These are phyloP conservation scores for Salminus brasiliensis DNA, from an alignment of 2,113 vertebrate genomes.

Conservation along the genomic window DNA sequence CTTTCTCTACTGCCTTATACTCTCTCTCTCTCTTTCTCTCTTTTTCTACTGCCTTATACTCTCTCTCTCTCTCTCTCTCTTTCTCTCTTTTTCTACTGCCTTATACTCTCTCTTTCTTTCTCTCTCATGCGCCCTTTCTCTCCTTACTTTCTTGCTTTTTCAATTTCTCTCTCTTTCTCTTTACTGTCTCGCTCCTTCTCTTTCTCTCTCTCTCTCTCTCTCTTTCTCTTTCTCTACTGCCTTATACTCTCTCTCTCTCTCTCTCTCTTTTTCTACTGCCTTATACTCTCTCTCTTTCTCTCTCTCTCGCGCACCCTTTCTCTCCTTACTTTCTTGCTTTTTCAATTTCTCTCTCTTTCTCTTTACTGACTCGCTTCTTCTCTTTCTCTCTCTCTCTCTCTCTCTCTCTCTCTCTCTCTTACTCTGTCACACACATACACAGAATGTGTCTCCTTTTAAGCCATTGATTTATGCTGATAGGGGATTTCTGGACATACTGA, in stretches of 20 bases:
- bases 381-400: too few species aligned
- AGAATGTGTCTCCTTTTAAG: conserved; percentile 13
- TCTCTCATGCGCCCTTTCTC: not conserved
- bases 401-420: not conserved
- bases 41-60: not conserved
- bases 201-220: not conserved
- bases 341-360: not conserved
- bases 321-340: too few species aligned
- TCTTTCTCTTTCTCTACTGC: not conserved
- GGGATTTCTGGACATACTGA: not conserved
- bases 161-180: not conserved
- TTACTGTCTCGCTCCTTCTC: not conserved
- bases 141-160: not conserved
- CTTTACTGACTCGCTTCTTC: not conserved
- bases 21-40: not conserved
- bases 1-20: not conserved
- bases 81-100: too few species aligned
- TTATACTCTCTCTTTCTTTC: not conserved
- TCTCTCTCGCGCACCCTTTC: not conserved
- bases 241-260: not conserved
- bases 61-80: not conserved
- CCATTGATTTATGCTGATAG: conserved; percentile 2
- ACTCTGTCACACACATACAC: not conserved
- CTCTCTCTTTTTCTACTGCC: not conserved
- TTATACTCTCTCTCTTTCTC: not conserved